Evolutionary conservation across 2,888 invertebrate genomes (phyloP).

Genomic region (Pristionchus arcanus): DNA sequence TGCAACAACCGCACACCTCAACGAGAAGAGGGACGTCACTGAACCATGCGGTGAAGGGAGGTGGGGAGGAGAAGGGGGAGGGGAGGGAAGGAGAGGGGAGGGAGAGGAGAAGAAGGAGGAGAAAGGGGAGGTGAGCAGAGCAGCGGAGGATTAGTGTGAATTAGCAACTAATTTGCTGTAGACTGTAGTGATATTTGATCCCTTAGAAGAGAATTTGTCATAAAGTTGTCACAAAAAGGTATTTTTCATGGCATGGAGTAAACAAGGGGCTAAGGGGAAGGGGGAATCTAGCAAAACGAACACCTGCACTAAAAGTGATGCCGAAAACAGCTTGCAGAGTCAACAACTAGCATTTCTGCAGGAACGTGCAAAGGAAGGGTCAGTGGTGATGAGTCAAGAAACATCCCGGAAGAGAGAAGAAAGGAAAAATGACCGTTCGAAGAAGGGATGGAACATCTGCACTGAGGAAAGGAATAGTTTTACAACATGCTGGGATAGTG

Average conservation of each 20-base stretch:
- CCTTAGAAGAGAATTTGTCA: not conserved
- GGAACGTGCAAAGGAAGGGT: not conserved
- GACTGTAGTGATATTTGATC: not conserved
- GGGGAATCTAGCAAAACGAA: no score
- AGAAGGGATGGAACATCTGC: not conserved
- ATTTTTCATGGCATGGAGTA: not conserved
- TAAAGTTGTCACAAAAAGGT: no score
- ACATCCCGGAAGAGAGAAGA: not conserved
- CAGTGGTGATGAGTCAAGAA: not conserved
- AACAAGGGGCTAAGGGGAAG: no score
- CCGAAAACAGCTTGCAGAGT: no score
- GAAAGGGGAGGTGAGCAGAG: not conserved
- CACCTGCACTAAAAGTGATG: not conserved
- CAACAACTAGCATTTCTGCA: no score
- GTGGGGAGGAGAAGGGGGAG: not conserved
- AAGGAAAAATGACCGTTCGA: not conserved
- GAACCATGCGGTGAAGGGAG: constrained; percentile 25
- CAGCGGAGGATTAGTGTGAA: not conserved
- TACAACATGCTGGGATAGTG: not conserved
- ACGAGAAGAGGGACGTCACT: not conserved
- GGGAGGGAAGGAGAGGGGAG: not conserved
- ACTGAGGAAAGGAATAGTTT: not conserved
- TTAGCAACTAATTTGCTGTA: not conserved
- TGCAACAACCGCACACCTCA: not conserved
- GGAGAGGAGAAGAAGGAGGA: not conserved